Conservation (phyloP, 92 coral and sea anemone genomes). For the Muricea muricata region DNA sequence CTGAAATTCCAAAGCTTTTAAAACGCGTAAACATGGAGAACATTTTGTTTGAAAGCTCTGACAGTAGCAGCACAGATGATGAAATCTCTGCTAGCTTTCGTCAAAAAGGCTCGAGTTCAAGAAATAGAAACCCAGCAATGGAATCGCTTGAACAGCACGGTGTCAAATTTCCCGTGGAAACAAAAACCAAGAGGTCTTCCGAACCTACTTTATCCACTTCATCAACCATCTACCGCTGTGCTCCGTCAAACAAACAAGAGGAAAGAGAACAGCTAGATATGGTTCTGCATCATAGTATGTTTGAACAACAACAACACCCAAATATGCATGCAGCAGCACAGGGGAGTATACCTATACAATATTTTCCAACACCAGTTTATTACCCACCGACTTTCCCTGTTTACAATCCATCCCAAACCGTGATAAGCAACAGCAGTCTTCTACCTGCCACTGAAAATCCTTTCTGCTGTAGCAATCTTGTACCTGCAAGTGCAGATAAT, state of each 20-base stretch:
- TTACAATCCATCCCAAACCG: neutral
- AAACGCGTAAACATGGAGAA: too few relatives aligned
- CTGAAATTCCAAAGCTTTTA: conserved; percentile 8
- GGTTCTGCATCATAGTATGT: conserved; percentile 12
- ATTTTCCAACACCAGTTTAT: conserved; percentile 7
- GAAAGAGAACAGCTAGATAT: conserved; percentile 16
- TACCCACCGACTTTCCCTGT: neutral
- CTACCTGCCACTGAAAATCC: too few relatives aligned
- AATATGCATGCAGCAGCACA: neutral
- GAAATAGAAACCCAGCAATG: neutral
- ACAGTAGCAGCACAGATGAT: neutral
- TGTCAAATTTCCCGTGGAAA: neutral
- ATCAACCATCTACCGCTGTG: conserved; percentile 10
- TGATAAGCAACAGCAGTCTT: too few relatives aligned
- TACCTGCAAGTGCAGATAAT: neutral
- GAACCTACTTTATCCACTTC: neutral
- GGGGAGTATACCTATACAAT: neutral
- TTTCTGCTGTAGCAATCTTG: neutral
- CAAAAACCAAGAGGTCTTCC: too few relatives aligned
- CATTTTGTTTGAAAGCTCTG: neutral
- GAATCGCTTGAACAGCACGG: neutral
- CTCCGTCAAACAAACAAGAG: conserved; percentile 1
- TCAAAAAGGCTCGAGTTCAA: neutral
- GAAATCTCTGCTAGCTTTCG: too few relatives aligned
- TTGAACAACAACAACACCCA: conserved; percentile 5